phyloP scores from a whole-genome alignment of 1,140 invertebrate species.

The Drosophila nebulosa region DNA sequence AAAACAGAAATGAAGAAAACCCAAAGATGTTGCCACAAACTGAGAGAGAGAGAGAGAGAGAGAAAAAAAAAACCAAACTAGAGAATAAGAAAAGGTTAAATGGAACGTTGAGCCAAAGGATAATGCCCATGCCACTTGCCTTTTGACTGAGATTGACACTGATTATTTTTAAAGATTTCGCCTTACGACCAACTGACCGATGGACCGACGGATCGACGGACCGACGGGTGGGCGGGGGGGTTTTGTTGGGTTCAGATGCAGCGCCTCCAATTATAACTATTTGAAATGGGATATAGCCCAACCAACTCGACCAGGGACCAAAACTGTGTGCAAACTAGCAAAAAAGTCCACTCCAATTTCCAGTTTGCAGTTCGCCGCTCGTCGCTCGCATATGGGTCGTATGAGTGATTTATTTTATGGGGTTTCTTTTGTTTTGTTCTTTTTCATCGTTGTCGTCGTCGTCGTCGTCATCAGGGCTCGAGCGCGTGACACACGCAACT shows the following conservation, averaged over 20 bases:
- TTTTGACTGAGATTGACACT: conserved; percentile 45
- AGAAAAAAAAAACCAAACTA: not conserved
- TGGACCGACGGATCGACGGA: conserved; percentile 24
- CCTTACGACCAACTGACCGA: conserved; percentile 44
- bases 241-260: too few relatives aligned
- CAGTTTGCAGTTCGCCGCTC: not conserved
- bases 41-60: too few relatives aligned
- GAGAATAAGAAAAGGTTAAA: conserved; percentile 69
- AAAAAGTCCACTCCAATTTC: not conserved
- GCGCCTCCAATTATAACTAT: conserved; percentile 71
- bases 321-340: not conserved
- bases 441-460: not conserved
- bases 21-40: conserved; percentile 7
- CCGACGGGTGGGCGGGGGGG: conserved; percentile 15
- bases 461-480: not conserved
- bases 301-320: not conserved
- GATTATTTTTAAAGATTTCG: conserved; percentile 64
- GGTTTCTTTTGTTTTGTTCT: not conserved
- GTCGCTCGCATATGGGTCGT: not conserved
- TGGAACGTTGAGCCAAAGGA: conserved; percentile 62
- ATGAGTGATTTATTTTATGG: conserved; percentile 13
- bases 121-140: not conserved
- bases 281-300: conserved; percentile 48
- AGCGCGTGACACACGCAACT: conserved; percentile 8
- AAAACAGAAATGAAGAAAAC: conserved; percentile 8